Base-by-base conservation (phyloP, 2,113 vertebrate genomes). In the Aegotheles bennettii region DNA sequence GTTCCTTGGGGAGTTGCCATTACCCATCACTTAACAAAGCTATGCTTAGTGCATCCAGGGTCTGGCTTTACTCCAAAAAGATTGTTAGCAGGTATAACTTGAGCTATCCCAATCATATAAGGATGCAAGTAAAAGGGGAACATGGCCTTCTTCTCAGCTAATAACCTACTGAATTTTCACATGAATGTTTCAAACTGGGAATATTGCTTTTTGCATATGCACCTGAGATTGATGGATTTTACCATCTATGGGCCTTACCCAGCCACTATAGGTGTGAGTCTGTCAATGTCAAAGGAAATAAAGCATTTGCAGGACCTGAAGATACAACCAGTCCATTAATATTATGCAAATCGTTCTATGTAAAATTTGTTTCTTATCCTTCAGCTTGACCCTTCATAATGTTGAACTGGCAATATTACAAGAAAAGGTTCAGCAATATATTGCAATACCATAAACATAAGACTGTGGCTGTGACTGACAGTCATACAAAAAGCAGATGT, bases 401-500 rank as follows among this genome's bases (percentile, higher is more conserved):
- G 31, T 63, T 86, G 51, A 91, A 35, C 64, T 71, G 77, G 45
- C 65, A 87, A 65, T 17, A 28, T 78, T 67, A 47, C 33, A 65
- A 45, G 40, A 69, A 82, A 70, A 77, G 21, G 26, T 67, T 91
- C 13, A 6, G 56, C 60, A 92, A 43, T 79, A n/a, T 45, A 38
- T 61, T 86, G 48, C 81, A 71, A 57, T 87, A 64, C 8, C 24
- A 57, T 83, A 75, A 77, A 53, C 64, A 59, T 12, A 28, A 31
- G 70, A 38, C 51, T 91, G 33, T 95, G 93, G 79, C 48, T 87
- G 63, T 86, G 51, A 73, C 54, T 36, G 50, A 38, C 43, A 42
- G 68, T 90, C 70, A 83, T 71, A 47, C 28, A 81, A 86, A 94
- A 93, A 92, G 68, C 87, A 96, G 84, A 86, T 86, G 38, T 88